Evolutionary conservation across 2,113 vertebrate genomes (phyloP).

Genomic region (Lichenostomus cassidix): DNA sequence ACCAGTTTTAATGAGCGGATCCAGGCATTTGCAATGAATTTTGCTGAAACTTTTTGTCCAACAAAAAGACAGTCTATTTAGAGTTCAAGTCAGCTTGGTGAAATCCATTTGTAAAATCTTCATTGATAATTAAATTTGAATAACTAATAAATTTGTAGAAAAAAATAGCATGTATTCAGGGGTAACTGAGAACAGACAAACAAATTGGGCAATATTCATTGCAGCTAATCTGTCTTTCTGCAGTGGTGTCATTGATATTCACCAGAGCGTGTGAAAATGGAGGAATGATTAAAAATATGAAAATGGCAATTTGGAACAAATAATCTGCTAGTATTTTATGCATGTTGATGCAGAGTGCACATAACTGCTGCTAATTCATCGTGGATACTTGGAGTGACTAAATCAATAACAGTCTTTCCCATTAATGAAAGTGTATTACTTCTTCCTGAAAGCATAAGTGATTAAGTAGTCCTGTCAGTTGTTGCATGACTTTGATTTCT

Average conservation of each 20-base stretch:
- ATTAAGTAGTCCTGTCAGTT: background rate
- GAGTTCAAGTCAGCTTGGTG: background rate
- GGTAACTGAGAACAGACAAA: background rate
- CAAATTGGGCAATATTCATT: background rate
- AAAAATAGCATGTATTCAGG: background rate
- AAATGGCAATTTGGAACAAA: background rate
- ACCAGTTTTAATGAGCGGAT: background rate
- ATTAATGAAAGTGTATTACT: background rate
- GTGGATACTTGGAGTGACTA: background rate
- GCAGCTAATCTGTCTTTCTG: background rate
- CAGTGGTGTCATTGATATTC: background rate
- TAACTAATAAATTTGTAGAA: background rate
- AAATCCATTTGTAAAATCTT: background rate
- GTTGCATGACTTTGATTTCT: background rate
- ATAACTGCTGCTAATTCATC: background rate
- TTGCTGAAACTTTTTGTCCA: background rate
- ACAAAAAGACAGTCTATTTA: background rate
- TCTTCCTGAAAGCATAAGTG: background rate
- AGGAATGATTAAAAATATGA: background rate
- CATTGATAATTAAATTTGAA: background rate
- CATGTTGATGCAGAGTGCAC: background rate
- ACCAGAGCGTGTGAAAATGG: background rate
- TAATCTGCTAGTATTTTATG: background rate
- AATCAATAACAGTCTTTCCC: background rate
- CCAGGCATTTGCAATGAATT: background rate